phyloP scores from a whole-genome alignment of 2,888 invertebrate genomes.

The Cataglyphis rosenhaueri region DNA sequence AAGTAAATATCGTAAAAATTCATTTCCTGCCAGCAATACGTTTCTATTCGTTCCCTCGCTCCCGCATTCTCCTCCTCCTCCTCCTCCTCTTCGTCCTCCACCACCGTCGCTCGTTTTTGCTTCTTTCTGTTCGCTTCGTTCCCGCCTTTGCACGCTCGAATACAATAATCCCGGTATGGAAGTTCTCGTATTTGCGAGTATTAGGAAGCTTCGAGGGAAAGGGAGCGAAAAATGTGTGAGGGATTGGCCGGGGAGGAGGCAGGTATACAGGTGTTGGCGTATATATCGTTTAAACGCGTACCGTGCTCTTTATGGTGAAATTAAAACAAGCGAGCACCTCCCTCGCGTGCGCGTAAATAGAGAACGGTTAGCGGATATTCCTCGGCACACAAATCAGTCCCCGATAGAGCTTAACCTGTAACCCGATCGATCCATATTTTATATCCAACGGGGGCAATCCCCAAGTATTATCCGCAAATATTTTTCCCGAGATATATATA shows the following conservation, averaged over 20 bases:
- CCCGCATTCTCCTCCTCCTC: not conserved
- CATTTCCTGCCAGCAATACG: constrained; percentile 76
- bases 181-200: constrained; percentile 68
- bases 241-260: constrained; percentile 37
- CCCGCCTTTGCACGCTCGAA: constrained; percentile 59
- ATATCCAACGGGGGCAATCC: not conserved
- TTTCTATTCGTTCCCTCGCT: constrained; percentile 70
- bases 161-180: constrained; percentile 73
- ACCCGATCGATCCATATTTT: not conserved
- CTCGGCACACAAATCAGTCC: constrained; percentile 57
- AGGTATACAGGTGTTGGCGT: constrained; percentile 72
- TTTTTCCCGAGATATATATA: constrained; percentile 18
- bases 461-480: constrained; percentile 15
- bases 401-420: not conserved
- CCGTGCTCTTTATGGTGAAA: constrained; percentile 75
- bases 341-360: constrained; percentile 37
- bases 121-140: constrained; percentile 9
- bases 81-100: not conserved
- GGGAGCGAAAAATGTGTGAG: not conserved
- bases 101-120: constrained; percentile 21
- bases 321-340: constrained; percentile 74
- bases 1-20: constrained; percentile 80
- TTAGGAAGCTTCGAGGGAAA: constrained; percentile 57
- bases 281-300: constrained; percentile 77
- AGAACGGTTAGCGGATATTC: constrained; percentile 66